These are phyloP conservation scores for Isurus oxyrinchus DNA, from an alignment of 2,113 vertebrate genomes.

Conservation along the genomic window DNA sequence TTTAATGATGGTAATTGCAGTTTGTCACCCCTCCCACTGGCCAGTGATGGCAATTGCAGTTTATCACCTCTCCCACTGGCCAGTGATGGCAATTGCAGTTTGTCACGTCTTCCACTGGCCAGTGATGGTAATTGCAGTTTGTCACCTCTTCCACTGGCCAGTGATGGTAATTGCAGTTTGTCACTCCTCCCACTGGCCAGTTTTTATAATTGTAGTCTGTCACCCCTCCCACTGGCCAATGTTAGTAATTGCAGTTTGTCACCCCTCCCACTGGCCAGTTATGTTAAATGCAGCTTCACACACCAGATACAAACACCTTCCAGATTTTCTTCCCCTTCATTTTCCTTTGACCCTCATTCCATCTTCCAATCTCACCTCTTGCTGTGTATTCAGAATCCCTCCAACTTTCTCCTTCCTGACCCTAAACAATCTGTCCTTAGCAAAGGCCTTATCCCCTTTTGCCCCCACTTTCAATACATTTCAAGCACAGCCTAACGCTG, in stretches of 20 bases:
- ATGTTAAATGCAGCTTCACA: neutral
- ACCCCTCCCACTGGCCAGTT: neutral
- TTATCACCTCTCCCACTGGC: neutral
- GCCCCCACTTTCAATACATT: no score
- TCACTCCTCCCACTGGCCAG: neutral
- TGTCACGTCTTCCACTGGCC: neutral
- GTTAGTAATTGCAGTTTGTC: neutral
- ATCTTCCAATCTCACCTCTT: neutral
- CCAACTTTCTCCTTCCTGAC: no score
- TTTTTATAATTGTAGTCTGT: neutral
- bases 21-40: neutral
- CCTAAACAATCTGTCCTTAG: neutral
- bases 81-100: neutral
- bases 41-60: neutral
- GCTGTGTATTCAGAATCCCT: neutral
- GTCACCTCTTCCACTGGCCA: neutral
- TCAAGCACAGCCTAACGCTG: neutral
- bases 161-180: neutral
- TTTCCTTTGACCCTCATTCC: neutral
- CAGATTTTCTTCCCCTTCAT: neutral
- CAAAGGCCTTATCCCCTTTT: no score
- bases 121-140: neutral
- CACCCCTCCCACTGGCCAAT: neutral
- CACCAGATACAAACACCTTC: neutral
- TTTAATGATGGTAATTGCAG: neutral